phyloP scores from a whole-genome alignment of 2,888 invertebrate species.

The Erebia palarica region DNA sequence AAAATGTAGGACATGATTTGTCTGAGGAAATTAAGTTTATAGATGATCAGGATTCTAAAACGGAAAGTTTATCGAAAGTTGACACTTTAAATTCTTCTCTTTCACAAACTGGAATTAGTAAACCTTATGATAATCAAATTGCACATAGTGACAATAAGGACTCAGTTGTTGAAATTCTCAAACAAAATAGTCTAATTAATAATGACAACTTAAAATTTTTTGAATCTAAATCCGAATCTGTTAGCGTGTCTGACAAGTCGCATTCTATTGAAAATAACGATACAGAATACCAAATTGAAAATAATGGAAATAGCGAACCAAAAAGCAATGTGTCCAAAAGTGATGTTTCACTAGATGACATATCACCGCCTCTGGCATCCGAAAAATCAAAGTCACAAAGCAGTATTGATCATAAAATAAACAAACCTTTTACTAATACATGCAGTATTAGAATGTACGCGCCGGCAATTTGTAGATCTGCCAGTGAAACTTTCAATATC shows the following conservation, averaged over 20 bases:
- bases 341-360: conserved; percentile 50
- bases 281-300: conserved; percentile 26
- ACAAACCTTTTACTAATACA: conserved; percentile 46
- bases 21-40: conserved; percentile 45
- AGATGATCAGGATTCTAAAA: conserved; percentile 46
- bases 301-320: conserved; percentile 26
- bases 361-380: conserved; percentile 61
- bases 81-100: conserved; percentile 44
- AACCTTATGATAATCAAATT: conserved; percentile 48
- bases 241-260: conserved; percentile 64
- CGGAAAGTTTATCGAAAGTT: conserved; percentile 40
- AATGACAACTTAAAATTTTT: conserved; percentile 44
- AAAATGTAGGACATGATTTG: conserved; percentile 31
- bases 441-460: conserved; percentile 63
- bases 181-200: conserved; percentile 40
- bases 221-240: conserved; percentile 52
- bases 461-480: conserved; percentile 68
- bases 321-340: conserved; percentile 31
- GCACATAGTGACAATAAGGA: conserved; percentile 38
- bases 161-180: conserved; percentile 27
- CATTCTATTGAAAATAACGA: conserved; percentile 56
- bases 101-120: conserved; percentile 44
- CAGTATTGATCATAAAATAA: conserved; percentile 28
- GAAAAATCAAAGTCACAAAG: conserved; percentile 51
- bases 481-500: conserved; percentile 57